A percentile compares a stretch with the other conserved stretches of the same genome.
These are phyloP conservation scores for Harpagifer antarcticus DNA, from an alignment of 2,797 vertebrate species.

Conservation along the genomic window DNA sequence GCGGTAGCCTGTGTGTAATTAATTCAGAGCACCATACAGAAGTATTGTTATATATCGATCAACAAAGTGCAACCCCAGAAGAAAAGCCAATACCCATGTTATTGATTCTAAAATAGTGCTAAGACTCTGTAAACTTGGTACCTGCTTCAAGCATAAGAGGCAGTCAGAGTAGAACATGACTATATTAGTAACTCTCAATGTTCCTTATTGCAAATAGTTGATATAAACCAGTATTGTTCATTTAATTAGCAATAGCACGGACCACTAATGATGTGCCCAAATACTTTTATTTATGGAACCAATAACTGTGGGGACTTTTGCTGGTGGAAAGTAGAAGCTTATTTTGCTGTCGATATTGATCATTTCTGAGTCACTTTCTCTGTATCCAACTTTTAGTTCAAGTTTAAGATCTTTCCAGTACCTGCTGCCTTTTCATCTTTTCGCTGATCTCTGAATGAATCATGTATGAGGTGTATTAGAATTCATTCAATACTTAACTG, in stretches of 20 bases:
- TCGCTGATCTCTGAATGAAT: constrained; percentile 13
- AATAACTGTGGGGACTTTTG: too few species aligned
- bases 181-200: constrained; percentile 11
- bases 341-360: too few species aligned
- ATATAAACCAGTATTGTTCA: background rate
- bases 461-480: background rate
- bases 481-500: constrained; percentile 11
- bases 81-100: constrained; percentile 62
- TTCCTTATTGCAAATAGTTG: constrained; percentile 8
- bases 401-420: background rate
- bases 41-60: constrained; percentile 63
- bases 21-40: constrained; percentile 46
- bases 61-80: constrained; percentile 50
- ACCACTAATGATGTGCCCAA: too few species aligned
- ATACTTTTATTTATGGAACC: too few species aligned
- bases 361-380: background rate
- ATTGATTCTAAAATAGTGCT: constrained; percentile 61
- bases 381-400: background rate
- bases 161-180: constrained; percentile 18
- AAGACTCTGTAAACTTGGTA: constrained; percentile 15
- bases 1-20: constrained; percentile 42
- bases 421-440: constrained; percentile 10
- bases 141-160: constrained; percentile 33
- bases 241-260: background rate
- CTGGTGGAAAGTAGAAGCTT: too few species aligned